Percentiles rank a stretch among this genome's conserved stretches.
Conservation (phyloP, 2,797 vertebrate species). For the Pitangus sulphuratus region DNA sequence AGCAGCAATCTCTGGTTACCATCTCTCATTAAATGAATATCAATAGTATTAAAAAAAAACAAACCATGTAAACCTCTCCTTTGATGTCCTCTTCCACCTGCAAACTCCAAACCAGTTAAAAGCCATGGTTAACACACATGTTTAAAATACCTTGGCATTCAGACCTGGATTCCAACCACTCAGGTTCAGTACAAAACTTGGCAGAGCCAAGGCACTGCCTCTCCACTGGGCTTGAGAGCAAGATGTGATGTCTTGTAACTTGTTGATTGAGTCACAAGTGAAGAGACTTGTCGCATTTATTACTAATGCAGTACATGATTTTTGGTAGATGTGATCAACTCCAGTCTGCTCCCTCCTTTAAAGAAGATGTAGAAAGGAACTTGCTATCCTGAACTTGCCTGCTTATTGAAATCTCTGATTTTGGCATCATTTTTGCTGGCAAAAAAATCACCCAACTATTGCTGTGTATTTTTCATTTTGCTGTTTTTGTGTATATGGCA, state of each 20-base stretch:
- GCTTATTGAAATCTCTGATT: background rate
- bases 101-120: slow-evolving; percentile 16
- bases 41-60: background rate
- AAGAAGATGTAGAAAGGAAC: background rate
- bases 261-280: background rate
- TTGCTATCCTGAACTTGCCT: background rate
- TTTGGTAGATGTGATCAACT: background rate
- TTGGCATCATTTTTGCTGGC: background rate
- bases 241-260: background rate
- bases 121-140: slow-evolving; percentile 12
- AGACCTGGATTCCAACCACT: background rate
- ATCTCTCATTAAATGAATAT: slow-evolving; percentile 50
- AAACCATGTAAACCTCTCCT: background rate
- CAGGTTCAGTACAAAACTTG: background rate
- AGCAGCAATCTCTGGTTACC: slow-evolving; percentile 34
- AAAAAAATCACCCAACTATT: background rate
- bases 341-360: background rate
- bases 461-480: background rate
- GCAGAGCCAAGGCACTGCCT: background rate
- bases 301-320: background rate
- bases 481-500: background rate
- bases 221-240: background rate
- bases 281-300: background rate
- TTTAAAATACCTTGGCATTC: slow-evolving; percentile 33
- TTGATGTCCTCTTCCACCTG: slow-evolving; percentile 54